A percentile compares a stretch with the other conserved stretches of the same genome.
These are phyloP conservation scores for Clitarchus hookeri DNA, from an alignment of 2,888 invertebrate species.

Conservation along the genomic window DNA sequence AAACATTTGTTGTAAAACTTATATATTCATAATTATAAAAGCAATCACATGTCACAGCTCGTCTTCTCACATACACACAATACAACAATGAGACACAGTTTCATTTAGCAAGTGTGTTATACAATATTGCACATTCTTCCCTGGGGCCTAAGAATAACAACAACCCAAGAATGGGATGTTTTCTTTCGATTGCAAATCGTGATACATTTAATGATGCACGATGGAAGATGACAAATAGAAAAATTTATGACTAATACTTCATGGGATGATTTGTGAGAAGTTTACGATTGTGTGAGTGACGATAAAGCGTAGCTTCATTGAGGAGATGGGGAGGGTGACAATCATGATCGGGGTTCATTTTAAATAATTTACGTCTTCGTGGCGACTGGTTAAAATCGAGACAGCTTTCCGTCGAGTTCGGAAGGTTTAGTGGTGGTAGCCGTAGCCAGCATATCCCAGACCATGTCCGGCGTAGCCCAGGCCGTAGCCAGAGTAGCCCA, in stretches of 20 bases:
- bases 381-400: neutral
- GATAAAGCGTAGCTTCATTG: neutral
- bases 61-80: neutral
- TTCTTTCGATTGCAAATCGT: neutral
- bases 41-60: neutral
- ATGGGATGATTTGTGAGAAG: neutral
- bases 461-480: conserved; percentile 11
- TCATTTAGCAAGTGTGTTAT: neutral
- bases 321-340: neutral
- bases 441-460: conserved; percentile 11
- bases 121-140: conserved; percentile 6
- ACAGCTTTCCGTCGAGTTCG: neutral
- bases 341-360: neutral
- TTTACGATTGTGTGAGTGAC: neutral
- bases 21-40: neutral
- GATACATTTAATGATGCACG: neutral
- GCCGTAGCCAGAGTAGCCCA: conserved; percentile 11
- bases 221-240: neutral
- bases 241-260: neutral
- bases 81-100: neutral
- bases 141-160: neutral
- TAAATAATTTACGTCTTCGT: neutral
- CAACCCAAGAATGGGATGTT: neutral
- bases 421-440: conserved; percentile 1
- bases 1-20: neutral